These are phyloP conservation scores for Agrypnus murinus DNA, from an alignment of 2,888 invertebrate genomes.

Conservation along the genomic window DNA sequence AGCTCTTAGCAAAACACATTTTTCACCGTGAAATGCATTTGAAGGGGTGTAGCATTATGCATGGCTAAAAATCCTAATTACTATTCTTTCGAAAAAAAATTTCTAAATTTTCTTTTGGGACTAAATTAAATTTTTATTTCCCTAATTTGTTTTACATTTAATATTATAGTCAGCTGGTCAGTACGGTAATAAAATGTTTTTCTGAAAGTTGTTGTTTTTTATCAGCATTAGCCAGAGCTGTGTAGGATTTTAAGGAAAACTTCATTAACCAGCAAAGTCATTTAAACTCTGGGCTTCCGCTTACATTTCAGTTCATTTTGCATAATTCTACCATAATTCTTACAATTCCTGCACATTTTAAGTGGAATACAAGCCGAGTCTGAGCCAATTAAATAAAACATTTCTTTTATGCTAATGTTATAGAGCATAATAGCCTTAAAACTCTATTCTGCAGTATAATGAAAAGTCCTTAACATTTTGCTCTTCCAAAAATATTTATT, in stretches of 20 bases:
- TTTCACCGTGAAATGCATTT: constrained; percentile 39
- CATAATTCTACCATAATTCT: constrained; percentile 56
- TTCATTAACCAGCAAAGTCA: constrained; percentile 48
- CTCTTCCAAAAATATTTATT: constrained; percentile 73
- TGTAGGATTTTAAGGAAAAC: constrained; percentile 46
- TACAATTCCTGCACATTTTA: constrained; percentile 45
- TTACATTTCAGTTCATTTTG: constrained; percentile 49
- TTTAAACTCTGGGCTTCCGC: constrained; percentile 47
- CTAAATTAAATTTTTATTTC: constrained; percentile 40
- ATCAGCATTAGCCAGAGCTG: constrained; percentile 31
- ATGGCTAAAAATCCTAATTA: constrained; percentile 20
- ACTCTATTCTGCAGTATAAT: constrained; percentile 70
- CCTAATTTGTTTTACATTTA: constrained; percentile 32
- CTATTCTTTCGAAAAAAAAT: neutral
- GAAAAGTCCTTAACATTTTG: constrained; percentile 72
- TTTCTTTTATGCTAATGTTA: constrained; percentile 71
- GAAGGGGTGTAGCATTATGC: constrained; percentile 34
- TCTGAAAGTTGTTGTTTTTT: constrained; percentile 39
- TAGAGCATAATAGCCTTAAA: constrained; percentile 70
- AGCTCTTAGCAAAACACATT: constrained; percentile 44
- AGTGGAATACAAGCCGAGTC: constrained; percentile 47
- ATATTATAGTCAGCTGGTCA: constrained; percentile 33
- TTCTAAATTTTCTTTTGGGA: neutral
- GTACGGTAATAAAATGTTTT: constrained; percentile 36
- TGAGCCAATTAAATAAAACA: constrained; percentile 70